A percentile compares a stretch with the other conserved stretches of the same genome.
Conservation (phyloP, 2,797 vertebrate genomes). For the Megalops cyprinoides region DNA sequence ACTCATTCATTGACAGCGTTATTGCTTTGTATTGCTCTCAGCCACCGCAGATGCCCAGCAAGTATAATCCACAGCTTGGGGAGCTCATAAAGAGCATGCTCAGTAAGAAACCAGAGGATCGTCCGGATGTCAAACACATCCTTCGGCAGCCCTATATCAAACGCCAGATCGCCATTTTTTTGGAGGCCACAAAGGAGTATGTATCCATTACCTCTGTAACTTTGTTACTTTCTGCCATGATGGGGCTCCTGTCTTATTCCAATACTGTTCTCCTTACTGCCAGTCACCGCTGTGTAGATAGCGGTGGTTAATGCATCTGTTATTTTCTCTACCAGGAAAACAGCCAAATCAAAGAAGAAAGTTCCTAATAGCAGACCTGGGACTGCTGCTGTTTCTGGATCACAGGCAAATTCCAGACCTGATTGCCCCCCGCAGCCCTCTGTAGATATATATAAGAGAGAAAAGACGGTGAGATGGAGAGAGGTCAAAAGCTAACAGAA, state of each 20-base stretch:
- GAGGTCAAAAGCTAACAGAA: background rate
- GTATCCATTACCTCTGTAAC: conserved; percentile 42
- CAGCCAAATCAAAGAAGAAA: conserved; percentile 83
- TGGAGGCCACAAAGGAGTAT: conserved; percentile 93
- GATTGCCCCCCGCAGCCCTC: conserved; percentile 48
- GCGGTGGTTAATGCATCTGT: conserved; percentile 14
- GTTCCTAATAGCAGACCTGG: conserved; percentile 61
- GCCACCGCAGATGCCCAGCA: conserved; percentile 93
- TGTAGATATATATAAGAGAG: conserved; percentile 58
- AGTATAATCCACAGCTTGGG: conserved; percentile 87
- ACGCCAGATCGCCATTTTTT: conserved; percentile 87
- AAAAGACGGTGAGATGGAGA: conserved; percentile 68
- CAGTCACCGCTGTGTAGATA: background rate
- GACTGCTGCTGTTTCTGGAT: conserved; percentile 51
- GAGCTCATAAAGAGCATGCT: conserved; percentile 91
- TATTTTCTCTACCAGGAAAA: conserved; percentile 76
- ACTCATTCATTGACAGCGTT: conserved; percentile 40
- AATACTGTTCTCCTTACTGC: background rate
- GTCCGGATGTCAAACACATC: conserved; percentile 88
- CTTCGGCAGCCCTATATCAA: conserved; percentile 92
- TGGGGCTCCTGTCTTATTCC: background rate
- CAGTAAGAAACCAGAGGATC: conserved; percentile 89
- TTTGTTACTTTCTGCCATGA: background rate
- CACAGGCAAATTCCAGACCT: conserved; percentile 51
- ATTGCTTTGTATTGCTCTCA: conserved; percentile 58